Evolutionary conservation across 2,888 invertebrate species (phyloP), one percentile per base, ranked within the genome.

Genomic region (Panzeria rudis): DNA sequence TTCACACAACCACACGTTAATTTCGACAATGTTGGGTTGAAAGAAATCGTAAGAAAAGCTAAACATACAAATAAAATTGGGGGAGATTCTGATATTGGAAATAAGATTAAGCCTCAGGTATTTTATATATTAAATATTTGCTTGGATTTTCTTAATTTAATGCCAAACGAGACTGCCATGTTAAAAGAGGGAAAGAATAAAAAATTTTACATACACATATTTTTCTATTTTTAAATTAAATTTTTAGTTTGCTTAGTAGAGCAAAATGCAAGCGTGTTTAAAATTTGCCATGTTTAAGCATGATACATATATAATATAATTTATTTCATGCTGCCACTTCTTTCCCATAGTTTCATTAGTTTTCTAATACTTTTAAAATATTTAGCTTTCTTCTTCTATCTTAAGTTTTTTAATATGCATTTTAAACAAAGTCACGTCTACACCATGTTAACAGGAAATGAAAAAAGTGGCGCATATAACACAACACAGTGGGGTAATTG

Each of bases 401-500:
- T 38, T 41, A 2, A 44, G 29, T 47, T 78, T 71, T 47, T 41
- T 32, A 17, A 23, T 68, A 52, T 52, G 20, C 54, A 59, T 80
- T 62, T 68, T 52, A 64, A 75, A 79, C 75, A 71, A 71, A 84
- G 84, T 84, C 80, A 84, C 75, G 84, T 84, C 38, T 75, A 25
- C 35, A 73, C 66, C 29, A 35, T 61, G 61, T 68, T 73, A 83
- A 68, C 11, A 54, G 35, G 11, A 73, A 52, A 62, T 17, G 23
- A 62, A 62, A 75, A 6, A 13, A 35, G 13, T 35, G 11, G 5
- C 52, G 38, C 15, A 64, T 54, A 29, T 52, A 9, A 5, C 3
- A n/a, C 8, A 6, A 8, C 23, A 35, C 13, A 32, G 64, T 38
- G n/a, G 25, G 44, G 5, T 0, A 25, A 47, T 38, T 50, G 13